Evolutionary conservation across 2,888 invertebrate species (phyloP).

Genomic region (Eupeodes latifasciatus): DNA sequence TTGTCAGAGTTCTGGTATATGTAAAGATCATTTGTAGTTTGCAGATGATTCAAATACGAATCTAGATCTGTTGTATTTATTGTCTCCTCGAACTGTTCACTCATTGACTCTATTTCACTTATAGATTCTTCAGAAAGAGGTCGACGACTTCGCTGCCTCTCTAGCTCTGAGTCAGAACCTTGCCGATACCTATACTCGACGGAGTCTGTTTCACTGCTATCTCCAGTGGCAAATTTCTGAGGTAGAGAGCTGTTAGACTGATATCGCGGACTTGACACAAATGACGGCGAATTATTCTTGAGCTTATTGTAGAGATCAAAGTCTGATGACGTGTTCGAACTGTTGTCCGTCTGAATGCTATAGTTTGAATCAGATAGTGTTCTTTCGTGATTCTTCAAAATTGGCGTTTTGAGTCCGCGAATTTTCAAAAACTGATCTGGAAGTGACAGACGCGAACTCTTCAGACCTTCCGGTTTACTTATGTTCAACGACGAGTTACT

Average conservation of each 20-base stretch:
- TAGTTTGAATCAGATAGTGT: constrained; percentile 83
- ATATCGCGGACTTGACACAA: constrained; percentile 80
- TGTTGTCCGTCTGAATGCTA: constrained; percentile 83
- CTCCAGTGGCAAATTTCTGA: constrained; percentile 78
- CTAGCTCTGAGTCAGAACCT: constrained; percentile 85
- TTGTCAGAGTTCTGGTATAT: constrained; percentile 80
- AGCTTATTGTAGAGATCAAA: constrained; percentile 83
- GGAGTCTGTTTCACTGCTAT: constrained; percentile 83
- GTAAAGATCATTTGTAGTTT: constrained; percentile 85
- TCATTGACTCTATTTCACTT: constrained; percentile 88
- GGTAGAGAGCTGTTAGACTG: constrained; percentile 82
- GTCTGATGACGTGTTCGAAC: constrained; percentile 83
- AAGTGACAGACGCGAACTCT: constrained; percentile 83
- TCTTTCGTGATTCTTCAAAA: constrained; percentile 82
- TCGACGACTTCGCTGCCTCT: constrained; percentile 88
- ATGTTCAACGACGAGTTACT: constrained; percentile 82
- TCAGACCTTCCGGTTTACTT: constrained; percentile 80
- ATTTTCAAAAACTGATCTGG: constrained; percentile 83
- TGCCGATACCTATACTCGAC: constrained; percentile 85
- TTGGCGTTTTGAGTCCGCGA: constrained; percentile 77
- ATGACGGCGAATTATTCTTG: constrained; percentile 81
- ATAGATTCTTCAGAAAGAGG: constrained; percentile 90
- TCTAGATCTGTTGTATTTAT: constrained; percentile 87
- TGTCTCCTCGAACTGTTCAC: constrained; percentile 85
- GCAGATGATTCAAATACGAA: constrained; percentile 88